Percentiles rank a stretch among this genome's conserved stretches.
These are phyloP conservation scores for Shinisaurus crocodilurus DNA, from an alignment of 2,113 vertebrate genomes.

Conservation along the genomic window DNA sequence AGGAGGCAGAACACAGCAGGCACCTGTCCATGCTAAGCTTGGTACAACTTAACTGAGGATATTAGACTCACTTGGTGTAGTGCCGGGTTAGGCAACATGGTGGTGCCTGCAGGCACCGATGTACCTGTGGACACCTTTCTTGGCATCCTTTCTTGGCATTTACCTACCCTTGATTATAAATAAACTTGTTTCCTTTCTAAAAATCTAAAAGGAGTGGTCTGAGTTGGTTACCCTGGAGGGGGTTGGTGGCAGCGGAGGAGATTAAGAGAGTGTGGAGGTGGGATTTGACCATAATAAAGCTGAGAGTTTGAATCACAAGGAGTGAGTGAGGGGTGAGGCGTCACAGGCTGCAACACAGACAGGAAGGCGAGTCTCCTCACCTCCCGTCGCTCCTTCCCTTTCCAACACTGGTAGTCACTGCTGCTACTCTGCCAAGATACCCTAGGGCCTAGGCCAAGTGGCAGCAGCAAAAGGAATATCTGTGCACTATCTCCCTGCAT, in stretches of 20 bases:
- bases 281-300: no score
- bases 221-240: no score
- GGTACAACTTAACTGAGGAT: background rate
- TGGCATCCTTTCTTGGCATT: no score
- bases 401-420: background rate
- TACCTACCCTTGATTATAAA: no score
- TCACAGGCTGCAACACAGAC: background rate
- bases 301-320: no score
- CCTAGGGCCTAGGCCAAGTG: background rate
- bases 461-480: background rate
- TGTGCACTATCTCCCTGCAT: background rate
- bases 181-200: no score
- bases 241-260: no score
- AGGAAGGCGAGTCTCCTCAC: background rate
- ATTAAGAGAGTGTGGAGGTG: no score
- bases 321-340: background rate
- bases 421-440: background rate
- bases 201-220: no score
- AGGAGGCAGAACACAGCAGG: background rate
- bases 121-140: no score
- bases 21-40: background rate
- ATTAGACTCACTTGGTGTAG: background rate
- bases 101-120: no score
- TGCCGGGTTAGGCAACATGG: background rate
- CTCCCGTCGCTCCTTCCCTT: background rate